phyloP scores from a whole-genome alignment of 2,797 vertebrate species.

The Choloepus didactylus region DNA sequence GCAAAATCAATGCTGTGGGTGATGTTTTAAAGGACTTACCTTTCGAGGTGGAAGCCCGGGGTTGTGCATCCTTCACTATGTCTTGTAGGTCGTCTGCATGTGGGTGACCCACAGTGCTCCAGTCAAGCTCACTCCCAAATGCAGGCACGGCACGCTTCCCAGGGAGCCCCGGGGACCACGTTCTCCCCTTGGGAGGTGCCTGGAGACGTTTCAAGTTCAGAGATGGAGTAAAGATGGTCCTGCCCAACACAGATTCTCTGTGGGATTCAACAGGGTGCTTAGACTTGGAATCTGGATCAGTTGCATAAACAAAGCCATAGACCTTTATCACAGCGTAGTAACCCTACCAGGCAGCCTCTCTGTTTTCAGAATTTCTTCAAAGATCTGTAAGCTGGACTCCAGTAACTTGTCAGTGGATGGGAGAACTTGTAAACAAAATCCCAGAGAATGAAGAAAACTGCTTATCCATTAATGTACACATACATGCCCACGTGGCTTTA shows the following conservation, averaged over 20 bases:
- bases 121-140: neutral
- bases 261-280: neutral
- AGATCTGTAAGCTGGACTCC: neutral
- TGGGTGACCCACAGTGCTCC: neutral
- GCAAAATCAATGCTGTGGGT: neutral
- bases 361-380: neutral
- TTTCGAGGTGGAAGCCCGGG: neutral
- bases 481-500: neutral
- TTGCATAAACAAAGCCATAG: neutral
- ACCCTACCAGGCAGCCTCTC: neutral
- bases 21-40: neutral
- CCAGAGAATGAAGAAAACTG: neutral
- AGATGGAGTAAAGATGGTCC: neutral
- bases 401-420: neutral
- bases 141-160: neutral
- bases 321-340: neutral
- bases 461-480: accelerated
- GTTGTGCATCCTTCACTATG: neutral
- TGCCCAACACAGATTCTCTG: neutral
- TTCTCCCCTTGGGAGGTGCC: neutral
- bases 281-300: neutral
- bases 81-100: neutral
- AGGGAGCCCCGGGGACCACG: neutral
- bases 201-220: neutral
- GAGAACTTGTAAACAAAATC: neutral